Evolutionary conservation across 2,797 vertebrate species (phyloP).

Genomic region (Chromobotia macracanthus): DNA sequence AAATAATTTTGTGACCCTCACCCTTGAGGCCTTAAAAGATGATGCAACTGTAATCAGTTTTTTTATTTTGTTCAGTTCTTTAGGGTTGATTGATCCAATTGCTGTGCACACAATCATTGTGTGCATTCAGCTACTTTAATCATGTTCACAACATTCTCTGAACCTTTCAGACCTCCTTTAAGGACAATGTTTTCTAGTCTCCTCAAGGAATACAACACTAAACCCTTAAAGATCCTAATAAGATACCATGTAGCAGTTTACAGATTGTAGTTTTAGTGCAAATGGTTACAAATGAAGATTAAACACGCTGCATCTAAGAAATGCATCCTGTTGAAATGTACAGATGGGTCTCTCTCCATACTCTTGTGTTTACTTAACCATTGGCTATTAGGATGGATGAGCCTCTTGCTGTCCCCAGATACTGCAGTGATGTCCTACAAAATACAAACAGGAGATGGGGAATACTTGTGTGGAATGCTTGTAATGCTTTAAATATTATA

Average conservation of each 20-base stretch:
- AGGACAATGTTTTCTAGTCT: not conserved
- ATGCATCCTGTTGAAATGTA: slow-evolving; percentile 24
- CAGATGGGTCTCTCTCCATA: slow-evolving; percentile 50
- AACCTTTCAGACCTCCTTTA: not conserved
- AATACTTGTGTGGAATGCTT: not conserved
- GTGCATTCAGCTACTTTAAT: not conserved
- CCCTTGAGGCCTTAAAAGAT: not conserved
- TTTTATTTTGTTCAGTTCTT: not conserved
- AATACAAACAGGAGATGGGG: not conserved
- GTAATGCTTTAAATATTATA: not conserved
- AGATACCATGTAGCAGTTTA: slow-evolving; percentile 19
- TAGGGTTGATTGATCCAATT: not conserved
- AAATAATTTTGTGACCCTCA: not conserved
- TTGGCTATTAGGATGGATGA: slow-evolving; percentile 54
- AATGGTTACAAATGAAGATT: slow-evolving; percentile 44
- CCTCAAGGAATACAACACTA: not conserved
- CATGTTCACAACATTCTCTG: not conserved
- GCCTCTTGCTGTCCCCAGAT: slow-evolving; percentile 20
- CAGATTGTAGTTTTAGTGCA: slow-evolving; percentile 25
- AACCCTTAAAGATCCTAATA: slow-evolving; percentile 28
- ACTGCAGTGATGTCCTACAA: slow-evolving; percentile 5
- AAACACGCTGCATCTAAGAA: slow-evolving; percentile 25
- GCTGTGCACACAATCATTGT: not conserved
- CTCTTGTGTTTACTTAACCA: slow-evolving; percentile 44
- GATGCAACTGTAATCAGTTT: not conserved